phyloP scores from a whole-genome alignment of 2,113 vertebrate species.

The Neodon shergylaensis region DNA sequence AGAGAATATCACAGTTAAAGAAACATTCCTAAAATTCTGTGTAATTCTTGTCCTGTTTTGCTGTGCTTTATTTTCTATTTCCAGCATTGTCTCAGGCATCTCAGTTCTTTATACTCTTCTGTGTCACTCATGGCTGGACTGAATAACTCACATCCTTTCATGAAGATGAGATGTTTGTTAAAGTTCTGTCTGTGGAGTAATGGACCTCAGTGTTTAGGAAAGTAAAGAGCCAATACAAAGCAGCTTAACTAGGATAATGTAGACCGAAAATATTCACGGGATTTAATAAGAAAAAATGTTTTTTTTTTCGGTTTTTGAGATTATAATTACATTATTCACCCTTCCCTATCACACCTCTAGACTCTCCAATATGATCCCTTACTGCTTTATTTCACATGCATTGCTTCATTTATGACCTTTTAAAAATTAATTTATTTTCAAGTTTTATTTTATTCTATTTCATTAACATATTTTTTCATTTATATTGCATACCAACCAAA shows the following conservation, averaged over 20 bases:
- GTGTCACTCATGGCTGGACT: background rate
- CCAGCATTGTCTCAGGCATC: background rate
- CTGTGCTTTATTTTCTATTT: background rate
- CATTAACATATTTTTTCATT: too few species aligned
- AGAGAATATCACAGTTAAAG: background rate
- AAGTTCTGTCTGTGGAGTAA: background rate
- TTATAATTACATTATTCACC: background rate
- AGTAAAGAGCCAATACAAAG: background rate
- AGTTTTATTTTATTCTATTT: too few species aligned
- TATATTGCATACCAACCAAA: too few species aligned
- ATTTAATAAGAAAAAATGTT: background rate
- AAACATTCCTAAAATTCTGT: background rate
- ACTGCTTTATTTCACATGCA: background rate
- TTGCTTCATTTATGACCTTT: background rate
- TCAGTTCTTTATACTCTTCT: too few species aligned
- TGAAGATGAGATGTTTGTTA: background rate
- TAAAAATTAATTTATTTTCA: background rate
- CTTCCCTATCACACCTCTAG: rapidly evolving
- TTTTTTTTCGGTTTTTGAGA: background rate
- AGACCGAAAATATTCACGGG: background rate
- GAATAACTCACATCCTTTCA: background rate
- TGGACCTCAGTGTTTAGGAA: background rate
- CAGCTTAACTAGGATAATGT: background rate
- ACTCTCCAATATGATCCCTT: background rate
- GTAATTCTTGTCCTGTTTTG: background rate